Base-by-base conservation (phyloP, 2,888 invertebrate genomes). In the Tenodera sinensis region DNA sequence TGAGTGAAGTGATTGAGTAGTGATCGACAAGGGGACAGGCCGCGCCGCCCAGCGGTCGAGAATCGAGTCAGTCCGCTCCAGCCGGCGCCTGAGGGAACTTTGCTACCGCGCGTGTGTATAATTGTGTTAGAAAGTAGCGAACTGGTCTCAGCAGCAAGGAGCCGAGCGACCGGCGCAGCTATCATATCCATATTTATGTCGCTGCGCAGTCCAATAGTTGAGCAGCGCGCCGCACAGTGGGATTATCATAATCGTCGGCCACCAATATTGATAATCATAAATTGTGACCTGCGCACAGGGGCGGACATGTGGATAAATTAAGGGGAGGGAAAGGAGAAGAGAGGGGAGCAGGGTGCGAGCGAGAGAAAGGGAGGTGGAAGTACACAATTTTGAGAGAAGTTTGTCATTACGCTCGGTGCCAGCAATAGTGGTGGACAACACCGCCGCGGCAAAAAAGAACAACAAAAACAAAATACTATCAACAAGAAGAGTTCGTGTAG, bases 191-290 rank as follows among this genome's bases (percentile, higher is more conserved):
- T 90, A 90, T 90, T 90, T 90, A 90, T 90, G 90, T 81, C 89
- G 84, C 85, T 82, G 90, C 89, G 89, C 85, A 88, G 42, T 82
- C 90, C 90, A 90, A 90, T 90, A 83, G 89, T 87, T 47, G 84
- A 83, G 83, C 42, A 83, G 54, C 89, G 47, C 89, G 81, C 84
- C 89, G 89, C 88, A 88, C 88, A 88, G 88, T 84, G 89, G 87
- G 83, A 90, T 90, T 89, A 90, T 90, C 90, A 90, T 90, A 90
- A 90, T 89, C 89, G 83, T 86, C 89, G 85, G 84, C 89, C 89
- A 85, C 88, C 90, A 89, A 90, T 90, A 90, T 90, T 90, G 90
- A 90, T 90, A 90, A 90, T 89, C 90, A 90, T 90, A 90, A 90
- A 89, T 86, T 88, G 90, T 83, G 90, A 90, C 90, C 90, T 90